phyloP scores from a whole-genome alignment of 1,140 invertebrate species.

The Drosophila grimshawi region DNA sequence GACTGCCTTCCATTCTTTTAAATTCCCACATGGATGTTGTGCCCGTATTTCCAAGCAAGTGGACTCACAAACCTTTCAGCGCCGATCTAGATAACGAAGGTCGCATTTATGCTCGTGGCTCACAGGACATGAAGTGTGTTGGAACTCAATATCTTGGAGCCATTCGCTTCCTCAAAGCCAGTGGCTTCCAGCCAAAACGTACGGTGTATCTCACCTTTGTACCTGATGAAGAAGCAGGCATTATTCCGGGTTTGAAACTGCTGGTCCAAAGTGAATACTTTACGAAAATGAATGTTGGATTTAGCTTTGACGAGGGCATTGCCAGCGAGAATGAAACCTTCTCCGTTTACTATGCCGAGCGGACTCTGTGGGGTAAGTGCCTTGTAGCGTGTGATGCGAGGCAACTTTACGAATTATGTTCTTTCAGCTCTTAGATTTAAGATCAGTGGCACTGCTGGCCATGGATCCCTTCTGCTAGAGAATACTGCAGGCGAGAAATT shows the following conservation, averaged over 20 bases:
- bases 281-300: conserved; percentile 93
- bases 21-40: conserved; percentile 96
- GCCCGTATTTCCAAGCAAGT: conserved; percentile 89
- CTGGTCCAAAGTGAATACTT: conserved; percentile 93
- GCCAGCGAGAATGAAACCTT: conserved; percentile 88
- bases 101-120: conserved; percentile 92
- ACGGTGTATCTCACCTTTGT: conserved; percentile 92
- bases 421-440: conserved; percentile 59
- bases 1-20: conserved; percentile 88
- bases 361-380: conserved; percentile 88
- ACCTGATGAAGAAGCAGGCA: conserved; percentile 97
- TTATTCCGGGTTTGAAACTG: conserved; percentile 91
- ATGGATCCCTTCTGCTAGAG: conserved; percentile 92
- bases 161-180: conserved; percentile 87
- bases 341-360: conserved; percentile 91
- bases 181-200: conserved; percentile 86
- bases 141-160: conserved; percentile 88
- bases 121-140: conserved; percentile 87
- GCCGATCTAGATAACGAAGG: conserved; percentile 90
- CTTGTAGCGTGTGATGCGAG: neutral
- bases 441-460: conserved; percentile 91
- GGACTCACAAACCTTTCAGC: conserved; percentile 89
- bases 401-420: neutral
- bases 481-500: conserved; percentile 95
- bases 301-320: conserved; percentile 94